Evolutionary conservation across 2,888 invertebrate genomes (phyloP), one percentile per base, ranked within the genome.

Genomic region (Perizoma flavofasciatum): DNA sequence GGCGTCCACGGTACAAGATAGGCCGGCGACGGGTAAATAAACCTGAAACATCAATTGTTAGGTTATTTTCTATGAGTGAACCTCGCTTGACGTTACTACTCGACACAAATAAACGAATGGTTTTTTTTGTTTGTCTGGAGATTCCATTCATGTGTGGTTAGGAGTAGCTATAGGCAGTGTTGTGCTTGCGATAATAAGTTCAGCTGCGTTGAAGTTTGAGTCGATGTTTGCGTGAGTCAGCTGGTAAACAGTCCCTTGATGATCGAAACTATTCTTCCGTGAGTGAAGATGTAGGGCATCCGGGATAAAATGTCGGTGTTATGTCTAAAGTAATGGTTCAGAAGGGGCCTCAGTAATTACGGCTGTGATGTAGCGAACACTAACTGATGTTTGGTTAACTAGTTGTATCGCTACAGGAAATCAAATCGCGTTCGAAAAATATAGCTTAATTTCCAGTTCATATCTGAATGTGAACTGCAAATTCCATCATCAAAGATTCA

Each of bases 1-100:
- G 83, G 71, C 79, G 89, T 56, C 88, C 84, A 70, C 81, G 84
- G 64, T 77, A 81, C 68, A 83, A 81, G 71, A 74, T 77, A 70
- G 85, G 74, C 66, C 75, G 81, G 72, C 78, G 89, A 65, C 72
- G 84, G 83, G 85, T 83, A 62, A 58, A 75, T 65, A 82, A 22
- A 22, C 22, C 3, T 2, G 1, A 22, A 22, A 77, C 55, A 62
- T 44, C 32, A 6, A 41, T 55, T 72, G 71, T 68, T 67, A 81
- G 81, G 82, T 82, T 83, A 81, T 77, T 22, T 45, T 41, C 43
- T 47, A 45, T 44, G 33, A 9, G 47, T 50, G 46, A 4, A 34
- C 10, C 45, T 48, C 22, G 22, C 22, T 22, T 49, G 48, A 43
- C 41, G 34, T 47, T 47, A 48, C 47, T 44, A 47, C 6, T 41